phyloP scores from a whole-genome alignment of 2,113 vertebrate genomes.

The Ptilonorhynchus violaceus region DNA sequence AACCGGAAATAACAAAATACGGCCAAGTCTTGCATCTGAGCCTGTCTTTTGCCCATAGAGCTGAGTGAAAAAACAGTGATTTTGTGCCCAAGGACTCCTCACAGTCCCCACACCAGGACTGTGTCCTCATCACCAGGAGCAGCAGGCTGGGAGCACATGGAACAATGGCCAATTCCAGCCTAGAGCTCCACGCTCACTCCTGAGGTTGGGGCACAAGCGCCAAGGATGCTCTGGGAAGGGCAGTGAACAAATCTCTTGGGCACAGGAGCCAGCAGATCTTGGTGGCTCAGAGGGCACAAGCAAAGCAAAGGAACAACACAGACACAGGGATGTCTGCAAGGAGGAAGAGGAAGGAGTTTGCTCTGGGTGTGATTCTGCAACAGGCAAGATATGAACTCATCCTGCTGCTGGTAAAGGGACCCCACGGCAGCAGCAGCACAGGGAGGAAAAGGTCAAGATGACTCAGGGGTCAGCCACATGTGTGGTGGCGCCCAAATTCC shows the following conservation, averaged over 20 bases:
- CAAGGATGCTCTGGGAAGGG: background rate
- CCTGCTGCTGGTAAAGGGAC: background rate
- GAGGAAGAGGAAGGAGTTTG: background rate
- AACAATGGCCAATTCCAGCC: background rate
- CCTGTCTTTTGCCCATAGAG: background rate
- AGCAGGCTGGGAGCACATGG: background rate
- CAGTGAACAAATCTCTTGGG: background rate
- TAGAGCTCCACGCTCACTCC: fast-evolving
- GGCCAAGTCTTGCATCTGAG: background rate
- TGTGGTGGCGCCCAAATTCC: background rate
- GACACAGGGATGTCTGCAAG: background rate
- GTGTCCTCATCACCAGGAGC: background rate
- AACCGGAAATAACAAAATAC: background rate
- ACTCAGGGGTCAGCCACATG: background rate
- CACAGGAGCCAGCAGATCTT: background rate
- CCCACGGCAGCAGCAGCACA: background rate
- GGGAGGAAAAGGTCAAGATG: background rate
- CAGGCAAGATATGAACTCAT: background rate
- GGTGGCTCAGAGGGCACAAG: background rate
- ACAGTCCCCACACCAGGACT: background rate
- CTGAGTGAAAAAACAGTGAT: background rate
- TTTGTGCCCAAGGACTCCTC: background rate
- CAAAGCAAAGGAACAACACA: background rate
- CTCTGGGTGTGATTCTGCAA: background rate
- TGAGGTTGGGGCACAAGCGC: background rate